phyloP scores from a whole-genome alignment of 2,888 invertebrate species.

The Congeria kusceri region DNA sequence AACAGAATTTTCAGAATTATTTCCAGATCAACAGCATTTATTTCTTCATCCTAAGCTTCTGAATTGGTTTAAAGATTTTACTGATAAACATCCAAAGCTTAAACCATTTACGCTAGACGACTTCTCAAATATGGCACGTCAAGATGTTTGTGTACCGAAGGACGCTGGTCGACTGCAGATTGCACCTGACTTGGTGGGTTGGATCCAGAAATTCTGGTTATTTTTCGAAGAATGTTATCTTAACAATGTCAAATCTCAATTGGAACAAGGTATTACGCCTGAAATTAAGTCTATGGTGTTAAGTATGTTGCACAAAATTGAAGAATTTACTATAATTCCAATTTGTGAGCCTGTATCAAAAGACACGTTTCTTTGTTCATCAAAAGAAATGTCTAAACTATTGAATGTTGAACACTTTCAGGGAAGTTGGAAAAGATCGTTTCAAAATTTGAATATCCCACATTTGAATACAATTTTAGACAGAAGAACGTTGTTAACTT shows the following conservation, averaged over 20 bases:
- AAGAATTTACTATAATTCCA: too few relatives aligned
- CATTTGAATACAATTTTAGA: background rate
- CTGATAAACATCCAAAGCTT: background rate
- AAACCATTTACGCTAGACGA: slow-evolving; percentile 12
- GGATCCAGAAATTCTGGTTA: background rate
- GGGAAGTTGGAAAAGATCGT: too few relatives aligned
- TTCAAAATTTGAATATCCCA: too few relatives aligned
- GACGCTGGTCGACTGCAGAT: background rate
- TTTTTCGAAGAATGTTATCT: background rate
- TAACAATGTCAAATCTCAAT: background rate
- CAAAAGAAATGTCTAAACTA: too few relatives aligned
- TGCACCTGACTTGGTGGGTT: background rate
- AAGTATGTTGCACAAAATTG: too few relatives aligned
- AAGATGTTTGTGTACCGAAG: background rate
- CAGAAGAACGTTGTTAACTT: too few relatives aligned
- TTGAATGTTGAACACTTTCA: too few relatives aligned
- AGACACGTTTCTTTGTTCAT: too few relatives aligned
- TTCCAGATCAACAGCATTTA: slow-evolving; percentile 13
- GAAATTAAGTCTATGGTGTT: too few relatives aligned
- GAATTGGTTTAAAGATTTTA: too few relatives aligned
- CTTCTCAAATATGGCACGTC: background rate
- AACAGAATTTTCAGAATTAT: slow-evolving; percentile 27
- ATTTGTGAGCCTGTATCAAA: too few relatives aligned
- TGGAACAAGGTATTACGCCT: background rate
- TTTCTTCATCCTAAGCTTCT: slow-evolving; percentile 2